phyloP scores from a whole-genome alignment of 92 coral and sea anemone species.

The Porites cylindrica region DNA sequence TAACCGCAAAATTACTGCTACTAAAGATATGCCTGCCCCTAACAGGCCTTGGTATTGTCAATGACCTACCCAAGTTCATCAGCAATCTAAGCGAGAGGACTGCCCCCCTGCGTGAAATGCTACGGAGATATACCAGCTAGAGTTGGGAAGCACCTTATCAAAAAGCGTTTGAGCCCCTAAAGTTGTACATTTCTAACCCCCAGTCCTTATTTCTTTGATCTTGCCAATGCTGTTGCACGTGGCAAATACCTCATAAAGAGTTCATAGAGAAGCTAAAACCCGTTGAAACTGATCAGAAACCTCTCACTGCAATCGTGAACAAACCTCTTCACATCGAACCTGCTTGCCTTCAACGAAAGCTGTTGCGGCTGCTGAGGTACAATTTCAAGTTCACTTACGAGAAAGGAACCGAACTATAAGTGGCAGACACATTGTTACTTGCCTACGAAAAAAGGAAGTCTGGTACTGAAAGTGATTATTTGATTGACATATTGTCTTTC shows the following conservation, averaged over 20 bases:
- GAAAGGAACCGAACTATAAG: conserved; percentile 42
- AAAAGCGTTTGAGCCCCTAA: conserved; percentile 37
- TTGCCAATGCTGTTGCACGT: conserved; percentile 29
- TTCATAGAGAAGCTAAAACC: conserved; percentile 36
- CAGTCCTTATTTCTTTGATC: background rate
- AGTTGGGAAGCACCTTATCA: conserved; percentile 30
- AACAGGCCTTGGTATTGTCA: conserved; percentile 29
- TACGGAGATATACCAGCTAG: conserved; percentile 1
- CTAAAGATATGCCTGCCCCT: conserved; percentile 46
- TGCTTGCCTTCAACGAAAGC: conserved; percentile 31
- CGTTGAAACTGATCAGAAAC: conserved; percentile 57
- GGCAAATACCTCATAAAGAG: conserved; percentile 34
- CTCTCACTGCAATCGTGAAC: conserved; percentile 37
- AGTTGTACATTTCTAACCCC: conserved; percentile 8
- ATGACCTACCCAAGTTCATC: conserved; percentile 35
- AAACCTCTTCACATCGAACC: background rate
- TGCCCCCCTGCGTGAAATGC: conserved; percentile 9
- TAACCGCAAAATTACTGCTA: background rate
- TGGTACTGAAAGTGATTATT: conserved; percentile 2
- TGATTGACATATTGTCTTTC: conserved; percentile 43
- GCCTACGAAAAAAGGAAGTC: conserved; percentile 22
- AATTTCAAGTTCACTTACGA: conserved; percentile 32
- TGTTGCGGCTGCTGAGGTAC: conserved; percentile 25
- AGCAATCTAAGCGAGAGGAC: conserved; percentile 10
- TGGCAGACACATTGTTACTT: conserved; percentile 36